Evolutionary conservation across 2,797 vertebrate species (phyloP).

Genomic region (Scyliorhinus canicula): DNA sequence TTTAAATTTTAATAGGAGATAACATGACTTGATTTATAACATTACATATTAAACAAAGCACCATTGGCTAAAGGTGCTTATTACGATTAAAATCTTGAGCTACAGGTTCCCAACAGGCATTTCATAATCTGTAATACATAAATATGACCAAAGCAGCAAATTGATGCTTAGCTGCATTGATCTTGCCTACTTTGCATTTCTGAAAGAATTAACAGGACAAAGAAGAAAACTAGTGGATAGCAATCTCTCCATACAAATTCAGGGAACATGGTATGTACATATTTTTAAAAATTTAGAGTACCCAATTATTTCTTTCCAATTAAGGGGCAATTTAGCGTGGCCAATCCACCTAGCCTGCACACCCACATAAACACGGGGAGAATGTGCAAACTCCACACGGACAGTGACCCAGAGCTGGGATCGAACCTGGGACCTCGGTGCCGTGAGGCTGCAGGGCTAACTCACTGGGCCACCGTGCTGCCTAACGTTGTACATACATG

Average conservation of each 20-base stretch:
- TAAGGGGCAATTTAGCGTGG: no score
- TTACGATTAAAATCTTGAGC: background rate
- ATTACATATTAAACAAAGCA: constrained; percentile 6
- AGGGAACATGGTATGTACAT: background rate
- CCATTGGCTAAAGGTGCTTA: background rate
- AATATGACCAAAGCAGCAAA: background rate
- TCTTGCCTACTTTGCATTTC: background rate
- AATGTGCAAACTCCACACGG: no score
- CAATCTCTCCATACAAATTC: background rate
- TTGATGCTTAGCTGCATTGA: background rate
- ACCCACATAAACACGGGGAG: no score
- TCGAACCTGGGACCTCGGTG: no score
- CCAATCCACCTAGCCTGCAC: no score
- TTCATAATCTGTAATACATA: background rate
- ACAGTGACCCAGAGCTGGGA: no score
- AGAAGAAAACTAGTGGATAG: background rate
- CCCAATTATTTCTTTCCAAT: no score
- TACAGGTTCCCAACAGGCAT: background rate
- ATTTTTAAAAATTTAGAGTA: no score
- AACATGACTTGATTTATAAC: background rate
- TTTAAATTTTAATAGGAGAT: background rate
- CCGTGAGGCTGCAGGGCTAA: no score
- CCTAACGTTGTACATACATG: no score
- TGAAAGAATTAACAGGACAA: background rate
- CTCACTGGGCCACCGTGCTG: no score